A percentile compares a stretch with the other conserved stretches of the same genome.
Evolutionary conservation across 2,113 vertebrate genomes (phyloP).

Genomic region (Nansenia antarctica): DNA sequence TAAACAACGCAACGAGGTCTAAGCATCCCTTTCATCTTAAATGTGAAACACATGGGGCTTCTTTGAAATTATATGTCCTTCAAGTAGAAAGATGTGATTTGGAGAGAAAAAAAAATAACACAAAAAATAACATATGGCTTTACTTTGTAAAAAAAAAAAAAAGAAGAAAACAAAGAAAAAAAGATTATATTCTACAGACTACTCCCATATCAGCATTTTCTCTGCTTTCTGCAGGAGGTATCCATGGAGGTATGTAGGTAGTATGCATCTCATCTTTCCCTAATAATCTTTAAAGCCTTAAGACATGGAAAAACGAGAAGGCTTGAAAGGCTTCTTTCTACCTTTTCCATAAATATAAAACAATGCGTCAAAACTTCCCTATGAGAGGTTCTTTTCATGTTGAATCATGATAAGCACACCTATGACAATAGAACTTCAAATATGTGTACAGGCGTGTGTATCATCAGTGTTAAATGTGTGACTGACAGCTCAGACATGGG

Average conservation of each 20-base stretch:
- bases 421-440: too few relatives aligned
- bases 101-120: not conserved
- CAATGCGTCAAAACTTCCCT: too few relatives aligned
- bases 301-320: too few relatives aligned
- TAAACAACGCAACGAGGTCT: slow-evolving; percentile 14
- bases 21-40: slow-evolving; percentile 52
- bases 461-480: too few relatives aligned
- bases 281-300: too few relatives aligned
- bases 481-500: too few relatives aligned
- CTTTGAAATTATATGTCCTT: slow-evolving; percentile 34
- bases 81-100: slow-evolving; percentile 33
- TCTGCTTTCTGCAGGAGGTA: slow-evolving; percentile 17
- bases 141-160: slow-evolving; percentile 17
- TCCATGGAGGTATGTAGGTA: slow-evolving; percentile 2
- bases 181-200: slow-evolving; percentile 39
- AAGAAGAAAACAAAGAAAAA: slow-evolving; percentile 23
- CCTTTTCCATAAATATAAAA: too few relatives aligned
- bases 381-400: too few relatives aligned
- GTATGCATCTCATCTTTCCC: too few relatives aligned
- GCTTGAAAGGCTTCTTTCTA: too few relatives aligned
- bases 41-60: slow-evolving; percentile 56
- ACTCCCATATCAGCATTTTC: not conserved
- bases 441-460: too few relatives aligned
- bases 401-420: too few relatives aligned
- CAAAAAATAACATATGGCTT: slow-evolving; percentile 39